These are phyloP conservation scores for Calephelis perditalis DNA, from an alignment of 2,888 invertebrate genomes.

Conservation along the genomic window DNA sequence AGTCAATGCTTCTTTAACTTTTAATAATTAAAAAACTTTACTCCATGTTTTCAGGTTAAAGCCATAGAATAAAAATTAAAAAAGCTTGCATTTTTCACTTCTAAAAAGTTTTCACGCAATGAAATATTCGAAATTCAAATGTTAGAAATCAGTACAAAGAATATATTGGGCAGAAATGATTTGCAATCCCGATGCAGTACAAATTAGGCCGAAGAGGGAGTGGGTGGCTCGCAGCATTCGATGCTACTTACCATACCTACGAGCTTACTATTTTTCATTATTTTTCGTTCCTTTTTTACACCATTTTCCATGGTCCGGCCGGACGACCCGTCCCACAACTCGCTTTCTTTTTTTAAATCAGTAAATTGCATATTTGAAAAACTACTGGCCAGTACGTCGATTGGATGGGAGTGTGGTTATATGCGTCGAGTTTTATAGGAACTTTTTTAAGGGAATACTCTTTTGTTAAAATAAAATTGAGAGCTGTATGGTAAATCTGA, in stretches of 20 bases:
- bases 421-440: conserved; percentile 28
- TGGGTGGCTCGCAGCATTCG: conserved; percentile 26
- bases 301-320: conserved; percentile 61
- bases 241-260: conserved; percentile 65
- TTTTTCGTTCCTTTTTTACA: conserved; percentile 58
- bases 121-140: conserved; percentile 6
- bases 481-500: not conserved
- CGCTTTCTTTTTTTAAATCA: conserved; percentile 62
- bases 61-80: no score
- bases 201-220: conserved; percentile 39
- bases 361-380: conserved; percentile 77
- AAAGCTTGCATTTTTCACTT: no score
- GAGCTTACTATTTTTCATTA: conserved; percentile 56
- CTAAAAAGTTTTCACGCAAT: no score
- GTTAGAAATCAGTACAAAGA: conserved; percentile 9
- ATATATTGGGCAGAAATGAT: conserved; percentile 12
- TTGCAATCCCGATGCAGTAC: conserved; percentile 37
- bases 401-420: conserved; percentile 35
- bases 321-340: conserved; percentile 46
- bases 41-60: no score
- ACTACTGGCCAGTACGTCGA: conserved; percentile 54
- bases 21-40: no score
- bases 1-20: no score
- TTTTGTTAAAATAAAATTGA: conserved; percentile 23
- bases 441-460: conserved; percentile 30